phyloP scores from a whole-genome alignment of 2,113 vertebrate genomes.

The Phyllostomus hastatus region DNA sequence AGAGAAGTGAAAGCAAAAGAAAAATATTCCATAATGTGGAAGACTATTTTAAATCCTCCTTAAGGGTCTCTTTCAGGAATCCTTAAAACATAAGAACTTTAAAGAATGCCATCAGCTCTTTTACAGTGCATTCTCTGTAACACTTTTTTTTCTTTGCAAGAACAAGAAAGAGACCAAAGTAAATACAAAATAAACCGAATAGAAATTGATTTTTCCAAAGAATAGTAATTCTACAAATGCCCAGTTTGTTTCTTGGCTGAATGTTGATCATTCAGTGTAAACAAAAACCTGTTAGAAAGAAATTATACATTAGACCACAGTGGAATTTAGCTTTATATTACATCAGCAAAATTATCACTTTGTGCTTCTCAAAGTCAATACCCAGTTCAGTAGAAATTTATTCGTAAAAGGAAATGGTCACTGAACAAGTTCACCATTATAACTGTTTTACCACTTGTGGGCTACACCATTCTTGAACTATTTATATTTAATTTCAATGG shows the following conservation, averaged over 20 bases:
- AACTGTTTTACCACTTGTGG: not conserved
- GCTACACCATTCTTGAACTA: not conserved
- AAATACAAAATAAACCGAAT: conserved; percentile 1
- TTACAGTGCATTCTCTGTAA: not conserved
- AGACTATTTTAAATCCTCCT: not conserved
- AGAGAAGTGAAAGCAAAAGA: not conserved
- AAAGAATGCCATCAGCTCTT: not conserved
- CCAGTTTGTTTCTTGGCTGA: not conserved
- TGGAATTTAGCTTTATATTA: not conserved
- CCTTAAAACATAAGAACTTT: conserved; percentile 13
- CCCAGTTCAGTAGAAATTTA: not conserved
- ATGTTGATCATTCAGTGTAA: not conserved
- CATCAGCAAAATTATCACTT: not conserved
- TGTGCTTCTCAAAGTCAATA: conserved; percentile 11
- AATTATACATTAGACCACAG: not conserved
- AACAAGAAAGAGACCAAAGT: not conserved
- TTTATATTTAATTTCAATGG: not conserved
- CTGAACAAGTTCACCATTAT: not conserved
- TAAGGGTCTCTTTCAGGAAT: conserved; percentile 35
- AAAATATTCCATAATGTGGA: not conserved
- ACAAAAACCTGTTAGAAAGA: conserved; percentile 13
- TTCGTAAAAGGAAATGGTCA: conserved; percentile 21
- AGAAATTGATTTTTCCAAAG: conserved; percentile 4
- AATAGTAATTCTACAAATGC: not conserved
- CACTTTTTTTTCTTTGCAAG: not conserved